Evolutionary conservation across 2,888 invertebrate species (phyloP).

Genomic region (Eremobia ochroleuca): DNA sequence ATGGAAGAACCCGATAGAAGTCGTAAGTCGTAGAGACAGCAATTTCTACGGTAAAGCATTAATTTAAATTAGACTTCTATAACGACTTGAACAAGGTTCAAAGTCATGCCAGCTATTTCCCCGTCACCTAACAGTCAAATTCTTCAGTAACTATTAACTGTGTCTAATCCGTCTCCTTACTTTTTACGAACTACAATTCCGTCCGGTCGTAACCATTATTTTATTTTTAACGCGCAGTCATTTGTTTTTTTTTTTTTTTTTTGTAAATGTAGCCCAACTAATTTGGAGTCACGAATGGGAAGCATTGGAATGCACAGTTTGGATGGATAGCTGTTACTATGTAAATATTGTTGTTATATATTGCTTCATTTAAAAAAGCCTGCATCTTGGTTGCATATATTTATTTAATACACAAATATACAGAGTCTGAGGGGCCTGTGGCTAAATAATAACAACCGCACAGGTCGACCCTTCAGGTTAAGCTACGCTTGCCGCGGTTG

Average conservation of each 20-base stretch:
- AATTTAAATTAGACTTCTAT: background rate
- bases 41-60: background rate
- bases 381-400: background rate
- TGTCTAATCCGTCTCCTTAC: slow-evolving; percentile 58
- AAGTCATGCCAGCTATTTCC: slow-evolving; percentile 14
- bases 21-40: background rate
- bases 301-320: slow-evolving; percentile 7
- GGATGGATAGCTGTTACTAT: background rate
- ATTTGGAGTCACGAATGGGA: slow-evolving; percentile 63
- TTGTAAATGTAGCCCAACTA: slow-evolving; percentile 43
- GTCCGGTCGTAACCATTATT: slow-evolving; percentile 49
- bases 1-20: background rate
- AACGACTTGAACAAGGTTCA: background rate
- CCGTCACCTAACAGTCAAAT: slow-evolving; percentile 25
- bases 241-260: slow-evolving; percentile 53
- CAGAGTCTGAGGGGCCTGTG: too few relatives aligned
- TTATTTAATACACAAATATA: background rate
- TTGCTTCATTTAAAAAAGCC: background rate
- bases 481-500: too few relatives aligned
- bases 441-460: too few relatives aligned
- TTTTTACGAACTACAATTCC: slow-evolving; percentile 60
- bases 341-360: slow-evolving; percentile 35
- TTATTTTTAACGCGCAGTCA: slow-evolving; percentile 53
- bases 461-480: too few relatives aligned
- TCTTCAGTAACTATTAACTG: slow-evolving; percentile 26